Evolutionary conservation across 2,113 vertebrate species (phyloP), one percentile per base, ranked within the genome.

Genomic region (Camelus bactrianus): DNA sequence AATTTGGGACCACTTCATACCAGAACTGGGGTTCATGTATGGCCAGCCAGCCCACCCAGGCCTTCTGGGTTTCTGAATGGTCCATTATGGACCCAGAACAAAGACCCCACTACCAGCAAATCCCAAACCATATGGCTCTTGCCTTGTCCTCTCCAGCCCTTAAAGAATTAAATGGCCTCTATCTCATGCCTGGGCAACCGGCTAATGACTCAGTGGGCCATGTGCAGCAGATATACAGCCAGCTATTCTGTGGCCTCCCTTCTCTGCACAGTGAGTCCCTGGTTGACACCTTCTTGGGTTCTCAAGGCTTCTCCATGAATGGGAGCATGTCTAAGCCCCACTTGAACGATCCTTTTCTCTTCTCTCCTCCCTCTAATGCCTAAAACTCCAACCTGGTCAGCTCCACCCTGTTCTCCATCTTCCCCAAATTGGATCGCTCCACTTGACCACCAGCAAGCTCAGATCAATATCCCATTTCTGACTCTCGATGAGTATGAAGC

Each of bases 181-280:
- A 38, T n/a, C 1, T 24, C 73, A 26, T 60, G 7, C 12, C 50
- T 50, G 54, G 4, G 5, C 35, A 17, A 64, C 70, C 96, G 38
- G 19, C 14, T 69, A 38, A 77, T 14, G 50, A 67, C 14, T 46
- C 91, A 30, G 32, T 48, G 24, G 17, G 1, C 42, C 67, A 35
- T 6, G 4, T 82, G 64, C 56, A 91, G 10, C 77, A 54, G 13
- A 93, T 70, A 80, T 70, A 73, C 28, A 93, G 54, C 9, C 98
- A 98, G 20, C 62, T 97, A 2, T 97, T 96, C 93, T 95, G 94
- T n/a, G 98, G 98, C 16, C 95, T 91, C 30, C 95, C 98, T 67
- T 96, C 94, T 75, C 79, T 96, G 28, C 98, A 98, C 84, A 97
- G 97, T 54, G 98, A 97, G 64, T 98, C 97, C 6, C 82, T 96